Percentiles rank a stretch among this genome's conserved stretches.
These are phyloP conservation scores for Synchiropus splendidus DNA, from an alignment of 2,113 vertebrate species.

Conservation along the genomic window DNA sequence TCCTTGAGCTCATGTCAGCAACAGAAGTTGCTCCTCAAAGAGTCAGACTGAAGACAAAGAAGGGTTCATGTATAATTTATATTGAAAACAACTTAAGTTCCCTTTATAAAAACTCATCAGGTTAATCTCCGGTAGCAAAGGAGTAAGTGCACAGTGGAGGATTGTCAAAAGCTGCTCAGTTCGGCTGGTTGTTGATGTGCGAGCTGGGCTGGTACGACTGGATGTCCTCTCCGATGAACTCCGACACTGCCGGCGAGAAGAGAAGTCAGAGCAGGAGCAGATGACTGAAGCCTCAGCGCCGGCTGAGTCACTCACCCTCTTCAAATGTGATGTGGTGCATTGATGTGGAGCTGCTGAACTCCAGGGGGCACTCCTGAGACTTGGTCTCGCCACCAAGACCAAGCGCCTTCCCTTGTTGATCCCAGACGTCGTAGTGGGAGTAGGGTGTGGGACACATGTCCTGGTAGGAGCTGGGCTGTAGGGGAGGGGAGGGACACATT, in stretches of 20 bases:
- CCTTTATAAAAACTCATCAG: constrained; percentile 59
- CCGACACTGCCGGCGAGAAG: constrained; percentile 53
- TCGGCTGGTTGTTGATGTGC: constrained; percentile 61
- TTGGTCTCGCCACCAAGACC: constrained; percentile 41
- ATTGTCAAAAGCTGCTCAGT: constrained; percentile 42
- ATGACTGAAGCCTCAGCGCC: not conserved
- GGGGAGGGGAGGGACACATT: constrained; percentile 57
- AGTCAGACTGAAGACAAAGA: too few species aligned
- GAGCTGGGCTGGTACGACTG: constrained; percentile 52
- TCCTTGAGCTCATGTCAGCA: too few species aligned
- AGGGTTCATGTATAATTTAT: constrained; percentile 65
- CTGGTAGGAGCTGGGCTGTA: constrained; percentile 47
- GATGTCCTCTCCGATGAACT: constrained; percentile 72
- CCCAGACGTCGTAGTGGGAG: constrained; percentile 63
- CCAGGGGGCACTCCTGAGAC: constrained; percentile 56
- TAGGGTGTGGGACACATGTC: constrained; percentile 55
- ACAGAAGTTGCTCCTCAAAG: too few species aligned
- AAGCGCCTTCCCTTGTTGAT: constrained; percentile 38
- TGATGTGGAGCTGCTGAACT: constrained; percentile 54
- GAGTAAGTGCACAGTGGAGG: constrained; percentile 25
- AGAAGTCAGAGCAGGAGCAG: constrained; percentile 3
- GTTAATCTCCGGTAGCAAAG: constrained; percentile 35
- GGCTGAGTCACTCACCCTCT: constrained; percentile 55
- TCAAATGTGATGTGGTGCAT: constrained; percentile 73
- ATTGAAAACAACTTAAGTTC: constrained; percentile 59